Evolutionary conservation across 30 jellyfish, hydroid and myxozoan genomes (phyloP), one percentile per base, ranked within the genome.

Genomic region (Morbakka virulenta): DNA sequence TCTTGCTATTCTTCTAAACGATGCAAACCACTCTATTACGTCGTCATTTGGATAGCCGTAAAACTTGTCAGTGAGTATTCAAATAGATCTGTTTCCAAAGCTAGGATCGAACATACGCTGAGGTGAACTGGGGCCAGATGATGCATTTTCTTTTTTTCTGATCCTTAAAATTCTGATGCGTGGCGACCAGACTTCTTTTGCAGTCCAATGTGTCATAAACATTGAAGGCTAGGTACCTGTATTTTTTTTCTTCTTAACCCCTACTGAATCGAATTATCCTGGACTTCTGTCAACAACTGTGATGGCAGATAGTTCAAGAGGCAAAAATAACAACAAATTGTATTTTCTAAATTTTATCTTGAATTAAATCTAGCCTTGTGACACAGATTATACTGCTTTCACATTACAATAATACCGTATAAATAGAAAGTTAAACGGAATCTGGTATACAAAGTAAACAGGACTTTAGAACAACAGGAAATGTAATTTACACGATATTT

Each of bases 211-310:
- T 28, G 13, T 50, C 75, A 41, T 41, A 41, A 41, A 41, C 57
- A 41, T 9, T 17, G 57, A 41, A 41, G 57, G 57, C 57, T 41
- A 41, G 9, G 57, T 6, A 69, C 11, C 32, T 3, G 35, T 50
- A 62, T 28, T 75, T 0, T 28, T 61, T 2, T 14, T 52, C 35
- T 67, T 52, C 50, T 62, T 61, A 75, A 77, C 77, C 63, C 87
- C 87, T 75, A 75, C 24, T 53, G 53, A 52, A 52, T 75, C 87
- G 57, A 41, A 62, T 1, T 2, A 24, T 50, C 84, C 84, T 24
- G 47, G 67, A 50, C 87, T 1, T 4, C 87, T 75, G 77, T 75
- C 87, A 75, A 72, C 87, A 75, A 75, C 33, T 53, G 77, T 75
- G 67, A 34, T 11, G 49, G 63, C 76, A 52, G 76, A 25, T 25